Evolutionary conservation across 64 coral and sea anemone genomes (phyloP).

Genomic region (Pocillopora damicornis): DNA sequence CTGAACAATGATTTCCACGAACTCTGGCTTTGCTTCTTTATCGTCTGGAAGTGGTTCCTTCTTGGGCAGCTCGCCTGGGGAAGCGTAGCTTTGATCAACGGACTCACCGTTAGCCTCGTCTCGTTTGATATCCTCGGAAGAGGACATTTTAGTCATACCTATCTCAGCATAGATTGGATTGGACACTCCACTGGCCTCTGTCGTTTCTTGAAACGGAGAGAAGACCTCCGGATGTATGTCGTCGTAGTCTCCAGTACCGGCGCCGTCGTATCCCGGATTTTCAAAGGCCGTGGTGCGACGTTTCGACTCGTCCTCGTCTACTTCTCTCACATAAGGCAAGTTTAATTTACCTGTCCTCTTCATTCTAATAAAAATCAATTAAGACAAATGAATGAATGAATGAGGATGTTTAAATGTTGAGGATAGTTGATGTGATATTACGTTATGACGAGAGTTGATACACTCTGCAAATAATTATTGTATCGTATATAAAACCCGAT

Average conservation of each 20-base stretch:
- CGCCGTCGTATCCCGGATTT: constrained; percentile 25
- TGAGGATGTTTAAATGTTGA: too few relatives aligned
- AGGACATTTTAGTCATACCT: neutral
- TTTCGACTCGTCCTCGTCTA: neutral
- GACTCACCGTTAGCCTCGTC: neutral
- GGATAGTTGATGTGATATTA: too few relatives aligned
- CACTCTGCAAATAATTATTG: too few relatives aligned
- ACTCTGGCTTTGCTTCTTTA: neutral
- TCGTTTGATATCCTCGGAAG: neutral
- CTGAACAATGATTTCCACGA: neutral
- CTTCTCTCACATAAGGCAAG: constrained; percentile 1
- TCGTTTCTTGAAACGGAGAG: constrained; percentile 11
- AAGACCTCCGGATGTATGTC: neutral
- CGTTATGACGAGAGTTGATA: too few relatives aligned
- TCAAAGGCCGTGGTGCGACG: constrained; percentile 2
- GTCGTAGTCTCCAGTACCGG: neutral
- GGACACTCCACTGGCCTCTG: neutral
- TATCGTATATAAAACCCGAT: too few relatives aligned
- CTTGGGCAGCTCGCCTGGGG: neutral
- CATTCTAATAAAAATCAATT: neutral
- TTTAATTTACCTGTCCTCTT: neutral
- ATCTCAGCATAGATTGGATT: constrained; percentile 9
- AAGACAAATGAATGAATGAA: too few relatives aligned
- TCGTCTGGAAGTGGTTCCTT: neutral
- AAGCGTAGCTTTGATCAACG: neutral